Evolutionary conservation across 2,888 invertebrate species (phyloP), one percentile per base, ranked within the genome.

Genomic region (Eilema caniola): DNA sequence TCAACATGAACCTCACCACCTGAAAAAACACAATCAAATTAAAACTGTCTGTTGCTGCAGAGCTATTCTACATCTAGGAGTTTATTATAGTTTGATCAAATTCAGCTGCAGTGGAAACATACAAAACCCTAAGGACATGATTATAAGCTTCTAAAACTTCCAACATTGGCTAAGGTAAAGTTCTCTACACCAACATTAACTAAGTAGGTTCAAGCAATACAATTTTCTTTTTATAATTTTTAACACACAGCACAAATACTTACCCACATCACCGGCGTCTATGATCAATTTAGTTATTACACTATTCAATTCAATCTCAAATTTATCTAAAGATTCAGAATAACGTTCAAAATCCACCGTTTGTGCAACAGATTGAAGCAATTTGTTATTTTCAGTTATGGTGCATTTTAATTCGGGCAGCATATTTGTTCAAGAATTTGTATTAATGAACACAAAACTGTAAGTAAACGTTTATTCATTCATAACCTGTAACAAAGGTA

Each of bases 281-380:
- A 89, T 84, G 69, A 94, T 90, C 71, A 91, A 81, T 66, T 90
- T 88, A 12, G 94, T 91, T 60, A 95, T 68, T 62, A 84, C 77
- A 56, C 80, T 81, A 83, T 95, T 95, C 8, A 89, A 88, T 71
- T 79, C 71, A 70, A 83, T 73, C 74, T 91, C 90, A 84, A 95
- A 94, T 53, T 86, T 87, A 83, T 92, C 87, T 62, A 95, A 74
- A 1, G 90, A 85, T 73, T 87, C 83, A 10, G 88, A 78, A 69
- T 90, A 83, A 66, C 86, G 73, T 20, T 85, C 72, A 20, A 84
- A 80, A 74, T 84, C 77, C n/a, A 89, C 80, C 73, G 88, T 77
- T 77, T 84, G 87, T 31, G 75, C 74, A 24, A 92, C 33, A 31
- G 82, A 83, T 53, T 90, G 82, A 14, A 90, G 71, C 65, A 86